Conservation (phyloP, 2,797 vertebrate species). For the Mormyrus proboscirostris region DNA sequence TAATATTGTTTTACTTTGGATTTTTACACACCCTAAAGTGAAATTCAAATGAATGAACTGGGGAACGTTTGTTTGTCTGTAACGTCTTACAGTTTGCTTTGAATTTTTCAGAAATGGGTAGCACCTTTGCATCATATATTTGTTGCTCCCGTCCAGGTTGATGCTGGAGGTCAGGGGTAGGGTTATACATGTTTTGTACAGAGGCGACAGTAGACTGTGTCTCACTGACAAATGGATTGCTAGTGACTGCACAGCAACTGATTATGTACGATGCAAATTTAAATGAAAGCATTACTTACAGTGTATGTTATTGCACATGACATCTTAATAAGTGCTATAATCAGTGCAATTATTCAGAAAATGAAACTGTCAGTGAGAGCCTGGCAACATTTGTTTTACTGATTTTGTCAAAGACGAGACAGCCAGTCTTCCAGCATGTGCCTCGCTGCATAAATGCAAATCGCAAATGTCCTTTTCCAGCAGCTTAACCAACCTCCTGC, state of each 20-base stretch:
- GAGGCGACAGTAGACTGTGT: not conserved
- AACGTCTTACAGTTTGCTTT: not conserved
- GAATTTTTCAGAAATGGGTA: not conserved
- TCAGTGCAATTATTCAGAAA: not conserved
- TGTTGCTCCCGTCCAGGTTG: not conserved
- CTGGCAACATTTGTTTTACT: not conserved
- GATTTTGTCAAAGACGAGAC: not conserved
- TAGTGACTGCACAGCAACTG: not conserved
- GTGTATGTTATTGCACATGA: not conserved
- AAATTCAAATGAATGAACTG: not conserved
- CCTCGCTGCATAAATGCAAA: not conserved
- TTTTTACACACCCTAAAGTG: not conserved
- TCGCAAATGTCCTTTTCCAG: not conserved
- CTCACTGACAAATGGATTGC: not conserved
- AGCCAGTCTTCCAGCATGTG: not conserved
- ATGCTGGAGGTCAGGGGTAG: not conserved
- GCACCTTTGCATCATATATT: not conserved
- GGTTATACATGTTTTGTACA: not conserved
- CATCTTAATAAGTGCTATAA: not conserved
- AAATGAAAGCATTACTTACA: not conserved
- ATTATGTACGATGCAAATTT: not conserved
- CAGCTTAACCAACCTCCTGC: not conserved
- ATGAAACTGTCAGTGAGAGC: conserved; percentile 5
- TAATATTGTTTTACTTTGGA: not conserved
- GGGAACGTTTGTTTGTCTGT: not conserved